These are phyloP conservation scores for Sinocyclocheilus rhinocerous DNA, from an alignment of 2,113 vertebrate genomes.

Conservation along the genomic window DNA sequence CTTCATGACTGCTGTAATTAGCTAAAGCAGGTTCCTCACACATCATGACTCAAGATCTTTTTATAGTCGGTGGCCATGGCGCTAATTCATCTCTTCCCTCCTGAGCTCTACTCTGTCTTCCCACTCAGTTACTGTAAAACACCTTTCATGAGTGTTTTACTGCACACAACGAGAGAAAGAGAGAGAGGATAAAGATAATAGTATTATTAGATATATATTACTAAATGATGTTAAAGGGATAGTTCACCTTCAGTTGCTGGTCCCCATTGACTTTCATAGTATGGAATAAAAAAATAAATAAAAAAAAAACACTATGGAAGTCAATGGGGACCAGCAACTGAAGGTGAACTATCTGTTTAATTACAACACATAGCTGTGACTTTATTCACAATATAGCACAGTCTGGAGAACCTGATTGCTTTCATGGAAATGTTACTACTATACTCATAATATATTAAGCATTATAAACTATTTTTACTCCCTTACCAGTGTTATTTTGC, in stretches of 20 bases:
- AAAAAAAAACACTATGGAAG: too few relatives aligned
- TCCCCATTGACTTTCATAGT: too few relatives aligned
- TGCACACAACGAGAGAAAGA: not conserved
- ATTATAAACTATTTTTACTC: not conserved
- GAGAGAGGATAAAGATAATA: not conserved
- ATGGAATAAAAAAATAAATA: too few relatives aligned
- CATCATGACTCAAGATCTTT: slow-evolving; percentile 53
- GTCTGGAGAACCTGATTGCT: not conserved
- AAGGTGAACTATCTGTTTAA: too few relatives aligned
- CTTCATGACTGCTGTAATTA: slow-evolving; percentile 53
- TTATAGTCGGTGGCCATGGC: slow-evolving; percentile 45
- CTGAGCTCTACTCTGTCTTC: not conserved
- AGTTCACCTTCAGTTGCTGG: too few relatives aligned
- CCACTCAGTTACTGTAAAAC: slow-evolving; percentile 34
- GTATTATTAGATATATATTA: not conserved
- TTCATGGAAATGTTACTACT: not conserved
- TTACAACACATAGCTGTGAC: not conserved
- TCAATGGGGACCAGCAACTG: too few relatives aligned
- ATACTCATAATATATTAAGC: not conserved
- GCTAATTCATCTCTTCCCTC: slow-evolving; percentile 43
- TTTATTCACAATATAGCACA: not conserved
- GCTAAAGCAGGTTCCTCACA: slow-evolving; percentile 51
- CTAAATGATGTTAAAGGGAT: not conserved
- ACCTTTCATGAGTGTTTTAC: not conserved
- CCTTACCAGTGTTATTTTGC: not conserved